These are phyloP conservation scores for Ptychochromis oligacanthus DNA, from an alignment of 2,113 vertebrate species.

Conservation along the genomic window DNA sequence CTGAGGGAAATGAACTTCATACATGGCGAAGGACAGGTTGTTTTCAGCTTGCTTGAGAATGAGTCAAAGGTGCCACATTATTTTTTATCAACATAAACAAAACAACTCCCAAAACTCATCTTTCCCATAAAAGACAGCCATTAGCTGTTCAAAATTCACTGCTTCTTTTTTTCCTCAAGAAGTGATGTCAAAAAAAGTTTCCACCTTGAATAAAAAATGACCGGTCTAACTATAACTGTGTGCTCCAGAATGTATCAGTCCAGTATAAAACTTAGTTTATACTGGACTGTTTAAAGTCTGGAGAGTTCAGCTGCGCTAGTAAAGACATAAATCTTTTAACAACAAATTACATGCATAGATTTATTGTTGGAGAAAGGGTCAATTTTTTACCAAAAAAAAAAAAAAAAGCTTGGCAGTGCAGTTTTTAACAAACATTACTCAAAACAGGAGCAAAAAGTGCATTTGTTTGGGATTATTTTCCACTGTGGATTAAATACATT, in stretches of 20 bases:
- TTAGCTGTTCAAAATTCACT: neutral
- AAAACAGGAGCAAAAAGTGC: neutral
- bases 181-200: neutral
- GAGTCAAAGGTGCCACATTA: neutral
- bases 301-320: neutral
- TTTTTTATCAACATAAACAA: neutral
- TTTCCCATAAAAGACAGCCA: neutral
- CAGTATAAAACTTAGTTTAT: conserved; percentile 1
- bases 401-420: neutral
- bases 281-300: neutral
- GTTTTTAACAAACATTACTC: conserved; percentile 5
- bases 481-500: neutral
- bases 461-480: conserved; percentile 5
- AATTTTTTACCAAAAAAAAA: neutral
- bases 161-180: no score
- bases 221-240: neutral
- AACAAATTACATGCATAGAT: neutral
- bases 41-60: neutral
- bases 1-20: neutral
- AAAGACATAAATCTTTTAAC: neutral
- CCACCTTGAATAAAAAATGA: neutral
- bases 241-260: neutral
- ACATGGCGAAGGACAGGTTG: neutral
- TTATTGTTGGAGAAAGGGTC: neutral
- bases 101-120: neutral